Evolutionary conservation across 2,888 invertebrate species (phyloP), one percentile per base, ranked within the genome.

Genomic region (Timandra comae): DNA sequence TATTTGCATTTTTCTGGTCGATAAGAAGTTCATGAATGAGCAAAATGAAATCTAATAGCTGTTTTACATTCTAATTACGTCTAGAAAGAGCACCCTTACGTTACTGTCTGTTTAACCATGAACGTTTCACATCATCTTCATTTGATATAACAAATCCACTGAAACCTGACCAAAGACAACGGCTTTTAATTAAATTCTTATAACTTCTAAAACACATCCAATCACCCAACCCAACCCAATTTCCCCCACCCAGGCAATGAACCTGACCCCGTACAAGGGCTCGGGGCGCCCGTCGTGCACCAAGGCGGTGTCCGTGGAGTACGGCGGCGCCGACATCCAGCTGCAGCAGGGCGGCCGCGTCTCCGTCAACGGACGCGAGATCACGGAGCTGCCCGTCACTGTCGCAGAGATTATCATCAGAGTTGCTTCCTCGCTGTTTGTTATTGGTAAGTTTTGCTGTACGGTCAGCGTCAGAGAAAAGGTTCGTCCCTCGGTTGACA

Each of bases 261-360:
- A 90, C 61, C 87, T 91, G 33, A 86, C 87, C 0, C 73, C 87
- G 0, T 88, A 88, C 12, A 79, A 86, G 41, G 85, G 85, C n/a
- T 67, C 75, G 3, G 74, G 88, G 24, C 71, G 82, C 25, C 93
- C 94, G 0, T 93, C 95, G 0, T 96, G 96, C 64, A 95, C 95
- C 0, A 95, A 93, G 67, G 89, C 94, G 0, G 89, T 95, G 0
- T 93, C 89, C 0, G 69, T 95, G 8, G 84, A 77, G 8, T 74
- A 88, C 34, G 73, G 75, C 0, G 86, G 84, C 1, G 82, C 79
- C 10, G 72, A 60, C 2, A 89, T 96, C 2, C 91, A 92, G 54
- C 68, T 96, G 49, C 93, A 93, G 58, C 95, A 95, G 57, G 91
- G 91, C 22, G 89, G 91, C 4, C 87, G 89, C 35, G 88, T 94